Evolutionary conservation across 2,113 vertebrate genomes (phyloP).

Genomic region (Ascaphus truei): DNA sequence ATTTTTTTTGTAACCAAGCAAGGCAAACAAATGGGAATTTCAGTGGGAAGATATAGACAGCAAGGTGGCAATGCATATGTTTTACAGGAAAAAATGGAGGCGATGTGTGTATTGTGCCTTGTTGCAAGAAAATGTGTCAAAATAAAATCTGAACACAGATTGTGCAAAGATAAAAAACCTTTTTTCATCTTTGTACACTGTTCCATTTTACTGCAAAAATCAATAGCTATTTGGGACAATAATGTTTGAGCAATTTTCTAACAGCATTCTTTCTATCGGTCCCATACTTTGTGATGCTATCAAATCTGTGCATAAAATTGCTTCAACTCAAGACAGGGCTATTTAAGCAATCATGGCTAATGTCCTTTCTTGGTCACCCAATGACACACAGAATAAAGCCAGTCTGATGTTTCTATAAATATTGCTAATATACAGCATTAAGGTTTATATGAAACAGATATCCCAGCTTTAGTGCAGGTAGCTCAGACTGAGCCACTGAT

Average conservation of each 20-base stretch:
- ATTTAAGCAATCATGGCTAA: neutral
- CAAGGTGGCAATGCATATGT: too few relatives aligned
- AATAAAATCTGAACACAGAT: conserved; percentile 15
- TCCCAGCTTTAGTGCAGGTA: too few relatives aligned
- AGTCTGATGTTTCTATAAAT: too few relatives aligned
- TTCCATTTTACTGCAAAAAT: conserved; percentile 15
- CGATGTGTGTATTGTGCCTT: neutral
- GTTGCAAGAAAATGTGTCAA: too few relatives aligned
- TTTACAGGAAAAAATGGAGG: neutral
- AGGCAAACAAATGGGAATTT: too few relatives aligned
- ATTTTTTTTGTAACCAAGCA: too few relatives aligned
- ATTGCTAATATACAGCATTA: too few relatives aligned
- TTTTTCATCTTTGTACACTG: too few relatives aligned
- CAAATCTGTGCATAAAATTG: conserved; percentile 1
- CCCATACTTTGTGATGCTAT: neutral
- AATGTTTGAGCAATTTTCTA: conserved; percentile 19
- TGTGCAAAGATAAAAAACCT: neutral
- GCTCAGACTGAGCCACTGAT: too few relatives aligned
- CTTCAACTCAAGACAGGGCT: neutral
- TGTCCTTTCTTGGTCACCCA: neutral
- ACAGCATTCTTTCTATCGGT: neutral
- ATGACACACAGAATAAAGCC: neutral
- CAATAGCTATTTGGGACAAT: conserved; percentile 13
- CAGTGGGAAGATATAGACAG: too few relatives aligned
- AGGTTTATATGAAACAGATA: too few relatives aligned